Percentiles rank a stretch among this genome's conserved stretches.
phyloP scores from a whole-genome alignment of 2,113 vertebrate genomes.

The Phoxinus phoxinus region DNA sequence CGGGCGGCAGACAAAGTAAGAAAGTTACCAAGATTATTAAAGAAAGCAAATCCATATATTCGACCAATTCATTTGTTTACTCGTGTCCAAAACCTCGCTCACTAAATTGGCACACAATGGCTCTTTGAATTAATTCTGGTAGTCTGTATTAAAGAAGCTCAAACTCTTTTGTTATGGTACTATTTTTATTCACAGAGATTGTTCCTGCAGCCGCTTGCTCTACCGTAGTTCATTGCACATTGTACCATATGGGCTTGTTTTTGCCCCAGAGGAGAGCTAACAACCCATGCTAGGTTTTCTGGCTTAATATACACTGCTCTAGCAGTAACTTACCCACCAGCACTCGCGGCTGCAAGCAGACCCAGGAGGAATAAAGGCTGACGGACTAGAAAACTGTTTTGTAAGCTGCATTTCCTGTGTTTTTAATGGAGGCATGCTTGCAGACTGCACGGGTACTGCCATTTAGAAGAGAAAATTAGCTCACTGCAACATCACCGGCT shows the following conservation, averaged over 20 bases:
- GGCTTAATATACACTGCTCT: constrained; percentile 36
- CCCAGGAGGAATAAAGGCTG: constrained; percentile 4
- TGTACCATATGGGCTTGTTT: not conserved
- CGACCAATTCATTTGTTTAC: not conserved
- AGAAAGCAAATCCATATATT: not conserved
- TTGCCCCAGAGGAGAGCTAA: constrained; percentile 45
- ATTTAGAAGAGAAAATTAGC: constrained; percentile 15
- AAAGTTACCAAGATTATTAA: not conserved
- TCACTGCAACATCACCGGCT: not conserved
- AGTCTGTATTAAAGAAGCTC: not conserved
- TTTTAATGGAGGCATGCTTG: not conserved
- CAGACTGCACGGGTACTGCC: not conserved
- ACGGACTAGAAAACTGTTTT: not conserved
- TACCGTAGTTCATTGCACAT: constrained; percentile 16
- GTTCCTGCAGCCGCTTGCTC: not conserved
- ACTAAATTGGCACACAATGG: constrained; percentile 5
- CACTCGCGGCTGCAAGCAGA: not conserved
- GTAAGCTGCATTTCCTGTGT: not conserved
- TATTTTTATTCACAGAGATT: constrained; percentile 11
- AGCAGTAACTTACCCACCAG: constrained; percentile 23
- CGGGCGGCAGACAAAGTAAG: not conserved
- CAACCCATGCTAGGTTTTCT: constrained; percentile 34
- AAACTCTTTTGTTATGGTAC: not conserved
- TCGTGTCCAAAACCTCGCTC: not conserved
- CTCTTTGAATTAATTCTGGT: not conserved